phyloP scores from a whole-genome alignment of 1,140 invertebrate species.

The Harpegnathos saltator region DNA sequence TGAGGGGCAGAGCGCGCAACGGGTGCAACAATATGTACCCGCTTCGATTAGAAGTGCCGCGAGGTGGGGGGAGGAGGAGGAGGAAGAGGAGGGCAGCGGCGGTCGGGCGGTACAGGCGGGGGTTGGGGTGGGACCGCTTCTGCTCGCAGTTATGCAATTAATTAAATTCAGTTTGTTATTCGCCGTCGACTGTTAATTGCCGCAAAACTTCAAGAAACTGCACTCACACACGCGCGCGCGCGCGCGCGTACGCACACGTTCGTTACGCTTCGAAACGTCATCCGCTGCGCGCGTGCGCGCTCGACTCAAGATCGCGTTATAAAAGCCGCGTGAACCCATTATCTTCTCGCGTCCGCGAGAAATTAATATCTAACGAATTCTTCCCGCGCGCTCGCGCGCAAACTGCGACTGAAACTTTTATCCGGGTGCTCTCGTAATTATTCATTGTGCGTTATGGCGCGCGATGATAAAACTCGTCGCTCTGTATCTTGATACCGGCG shows the following conservation, averaged over 20 bases:
- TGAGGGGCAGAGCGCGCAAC: conserved; percentile 70
- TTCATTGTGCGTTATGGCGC: background rate
- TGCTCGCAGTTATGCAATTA: conserved; percentile 73
- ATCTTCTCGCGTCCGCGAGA: background rate
- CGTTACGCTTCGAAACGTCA: conserved; percentile 42
- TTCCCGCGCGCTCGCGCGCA: background rate
- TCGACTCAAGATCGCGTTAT: conserved; percentile 43
- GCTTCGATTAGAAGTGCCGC: conserved; percentile 66
- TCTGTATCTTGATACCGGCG: too few species aligned
- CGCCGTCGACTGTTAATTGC: conserved; percentile 73
- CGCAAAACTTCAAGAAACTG: conserved; percentile 69
- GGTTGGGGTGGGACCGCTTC: conserved; percentile 38
- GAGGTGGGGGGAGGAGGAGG: too few species aligned
- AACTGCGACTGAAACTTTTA: background rate
- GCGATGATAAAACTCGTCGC: too few species aligned
- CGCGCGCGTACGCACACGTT: conserved; percentile 10
- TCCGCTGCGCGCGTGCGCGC: conserved; percentile 26
- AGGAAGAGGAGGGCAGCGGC: background rate
- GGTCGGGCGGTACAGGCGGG: background rate
- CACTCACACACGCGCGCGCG: conserved; percentile 30
- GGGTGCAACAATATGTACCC: conserved; percentile 75
- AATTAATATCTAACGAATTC: conserved; percentile 11
- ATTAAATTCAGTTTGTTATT: conserved; percentile 76
- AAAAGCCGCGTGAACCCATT: background rate
- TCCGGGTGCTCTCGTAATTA: background rate